Percentiles rank a stretch among this genome's conserved stretches.
Conservation (phyloP, 2,888 invertebrate genomes). For the Lutraria lutraria region DNA sequence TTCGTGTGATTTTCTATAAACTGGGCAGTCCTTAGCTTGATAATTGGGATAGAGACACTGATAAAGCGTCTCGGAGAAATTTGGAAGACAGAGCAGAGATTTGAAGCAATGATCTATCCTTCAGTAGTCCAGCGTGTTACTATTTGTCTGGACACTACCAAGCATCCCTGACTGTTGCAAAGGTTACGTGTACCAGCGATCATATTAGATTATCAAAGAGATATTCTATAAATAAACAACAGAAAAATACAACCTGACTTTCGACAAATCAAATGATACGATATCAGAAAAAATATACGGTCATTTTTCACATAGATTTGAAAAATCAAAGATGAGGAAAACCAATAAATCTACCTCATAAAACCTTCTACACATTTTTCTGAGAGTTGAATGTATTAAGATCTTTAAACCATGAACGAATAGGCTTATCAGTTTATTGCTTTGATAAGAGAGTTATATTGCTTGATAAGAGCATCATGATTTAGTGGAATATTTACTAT, state of each 20-base stretch:
- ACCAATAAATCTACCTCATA: neutral
- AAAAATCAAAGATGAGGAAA: neutral
- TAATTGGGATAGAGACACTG: too few species aligned
- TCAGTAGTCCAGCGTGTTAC: too few species aligned
- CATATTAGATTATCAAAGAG: neutral
- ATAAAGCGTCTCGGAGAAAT: too few species aligned
- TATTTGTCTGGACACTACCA: too few species aligned
- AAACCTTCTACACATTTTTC: neutral
- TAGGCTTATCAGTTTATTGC: constrained; percentile 10
- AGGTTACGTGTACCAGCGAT: too few species aligned
- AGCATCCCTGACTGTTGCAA: too few species aligned
- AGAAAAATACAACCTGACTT: constrained; percentile 2
- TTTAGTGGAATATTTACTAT: constrained; percentile 6
- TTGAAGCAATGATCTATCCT: too few species aligned
- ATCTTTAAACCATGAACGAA: constrained; percentile 16
- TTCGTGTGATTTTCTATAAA: too few species aligned
- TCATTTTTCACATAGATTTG: constrained; percentile 9
- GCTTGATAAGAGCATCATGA: neutral
- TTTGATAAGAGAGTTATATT: neutral
- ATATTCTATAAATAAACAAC: constrained; percentile 1
- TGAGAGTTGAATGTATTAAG: neutral
- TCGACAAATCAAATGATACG: neutral
- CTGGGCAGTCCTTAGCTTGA: too few species aligned
- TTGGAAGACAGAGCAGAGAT: too few species aligned
- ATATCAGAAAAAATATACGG: neutral